Percentiles rank a stretch among this genome's conserved stretches.
These are phyloP conservation scores for Notothenia rossii DNA, from an alignment of 2,113 vertebrate genomes.

Conservation along the genomic window DNA sequence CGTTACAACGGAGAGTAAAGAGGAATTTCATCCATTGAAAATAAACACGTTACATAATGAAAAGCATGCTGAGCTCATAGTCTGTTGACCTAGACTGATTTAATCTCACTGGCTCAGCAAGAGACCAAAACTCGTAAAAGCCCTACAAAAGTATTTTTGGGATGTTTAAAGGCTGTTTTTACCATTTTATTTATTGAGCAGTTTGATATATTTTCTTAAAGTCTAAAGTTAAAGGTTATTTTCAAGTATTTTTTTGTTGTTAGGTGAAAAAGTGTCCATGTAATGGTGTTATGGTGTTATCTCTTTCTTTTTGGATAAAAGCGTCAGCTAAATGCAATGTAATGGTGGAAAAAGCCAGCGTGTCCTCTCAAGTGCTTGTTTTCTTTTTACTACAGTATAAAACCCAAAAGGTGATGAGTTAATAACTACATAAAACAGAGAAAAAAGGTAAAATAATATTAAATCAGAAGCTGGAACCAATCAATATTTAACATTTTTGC, in stretches of 20 bases:
- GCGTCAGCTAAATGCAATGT: too few species aligned
- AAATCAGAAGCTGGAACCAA: background rate
- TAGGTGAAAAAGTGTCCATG: too few species aligned
- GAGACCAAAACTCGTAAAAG: background rate
- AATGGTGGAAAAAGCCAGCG: too few species aligned
- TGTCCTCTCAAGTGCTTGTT: background rate
- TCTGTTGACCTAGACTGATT: constrained; percentile 15
- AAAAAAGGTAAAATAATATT: too few species aligned
- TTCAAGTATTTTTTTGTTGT: too few species aligned
- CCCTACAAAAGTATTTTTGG: background rate
- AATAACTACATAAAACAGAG: background rate
- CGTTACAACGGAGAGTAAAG: background rate
- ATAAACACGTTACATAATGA: constrained; percentile 7
- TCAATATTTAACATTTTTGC: background rate
- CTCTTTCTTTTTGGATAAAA: too few species aligned
- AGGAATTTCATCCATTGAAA: constrained; percentile 18
- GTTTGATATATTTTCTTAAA: too few species aligned
- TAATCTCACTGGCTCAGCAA: background rate
- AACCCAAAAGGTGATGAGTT: background rate
- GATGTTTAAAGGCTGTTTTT: background rate
- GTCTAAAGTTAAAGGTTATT: background rate
- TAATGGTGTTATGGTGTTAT: too few species aligned
- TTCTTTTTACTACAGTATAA: background rate
- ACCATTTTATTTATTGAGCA: background rate
- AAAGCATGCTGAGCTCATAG: background rate